These are phyloP conservation scores for Netelia virgata DNA, from an alignment of 2,888 invertebrate genomes.

Conservation along the genomic window DNA sequence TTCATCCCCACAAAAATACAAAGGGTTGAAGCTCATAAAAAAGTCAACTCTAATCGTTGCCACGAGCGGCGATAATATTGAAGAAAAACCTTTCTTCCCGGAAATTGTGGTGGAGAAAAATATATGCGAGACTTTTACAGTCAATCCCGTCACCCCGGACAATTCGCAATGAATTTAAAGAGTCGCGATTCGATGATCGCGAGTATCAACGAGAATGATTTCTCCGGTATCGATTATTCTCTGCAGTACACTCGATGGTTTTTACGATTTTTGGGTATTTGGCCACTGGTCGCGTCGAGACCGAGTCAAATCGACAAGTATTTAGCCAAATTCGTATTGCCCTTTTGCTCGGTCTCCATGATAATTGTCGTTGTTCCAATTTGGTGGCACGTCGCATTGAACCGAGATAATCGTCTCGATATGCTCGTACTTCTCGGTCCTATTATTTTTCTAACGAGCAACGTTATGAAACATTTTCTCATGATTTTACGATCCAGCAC, in stretches of 20 bases:
- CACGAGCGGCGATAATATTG: background rate
- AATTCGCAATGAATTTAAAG: background rate
- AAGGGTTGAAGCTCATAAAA: background rate
- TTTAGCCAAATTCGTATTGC: constrained; percentile 26
- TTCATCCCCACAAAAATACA: background rate
- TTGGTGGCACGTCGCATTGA: constrained; percentile 3
- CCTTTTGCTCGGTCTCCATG: constrained; percentile 31
- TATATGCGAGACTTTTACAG: background rate
- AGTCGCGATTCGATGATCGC: background rate
- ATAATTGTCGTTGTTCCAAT: constrained; percentile 35
- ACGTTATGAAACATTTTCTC: constrained; percentile 42
- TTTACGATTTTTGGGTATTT: constrained; percentile 59
- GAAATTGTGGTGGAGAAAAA: background rate
- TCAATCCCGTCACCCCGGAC: background rate
- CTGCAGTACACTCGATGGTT: constrained; percentile 62
- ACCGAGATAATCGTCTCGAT: constrained; percentile 29
- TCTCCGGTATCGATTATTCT: constrained; percentile 32
- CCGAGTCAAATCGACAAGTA: constrained; percentile 19
- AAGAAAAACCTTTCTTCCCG: background rate
- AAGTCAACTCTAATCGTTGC: background rate
- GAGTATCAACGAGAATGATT: background rate
- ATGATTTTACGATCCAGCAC: constrained; percentile 33
- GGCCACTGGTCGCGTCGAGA: constrained; percentile 44
- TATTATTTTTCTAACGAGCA: constrained; percentile 17
- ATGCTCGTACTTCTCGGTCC: constrained; percentile 52